phyloP scores from a whole-genome alignment of 2,797 vertebrate genomes.

The Anableps anableps region DNA sequence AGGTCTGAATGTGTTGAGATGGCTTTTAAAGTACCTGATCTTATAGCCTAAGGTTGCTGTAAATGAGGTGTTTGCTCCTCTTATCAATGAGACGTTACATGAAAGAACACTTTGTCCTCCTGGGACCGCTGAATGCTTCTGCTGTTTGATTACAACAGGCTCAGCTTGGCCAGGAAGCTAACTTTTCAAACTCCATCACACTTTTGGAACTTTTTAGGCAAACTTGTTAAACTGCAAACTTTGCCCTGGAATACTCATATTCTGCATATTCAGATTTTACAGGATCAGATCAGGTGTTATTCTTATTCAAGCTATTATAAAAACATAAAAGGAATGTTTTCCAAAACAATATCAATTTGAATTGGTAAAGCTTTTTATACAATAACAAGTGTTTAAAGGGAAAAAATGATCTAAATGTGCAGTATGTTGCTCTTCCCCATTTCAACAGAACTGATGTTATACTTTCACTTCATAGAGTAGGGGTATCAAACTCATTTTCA shows the following conservation, averaged over 20 bases:
- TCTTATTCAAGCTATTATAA: not conserved
- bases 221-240: not conserved
- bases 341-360: not conserved
- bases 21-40: slow-evolving; percentile 81
- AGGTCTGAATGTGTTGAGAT: slow-evolving; percentile 72
- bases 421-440: not conserved
- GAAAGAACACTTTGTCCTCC: slow-evolving; percentile 54
- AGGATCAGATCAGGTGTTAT: not conserved
- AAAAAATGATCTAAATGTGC: not conserved
- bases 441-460: not conserved
- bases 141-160: slow-evolving; percentile 46
- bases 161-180: slow-evolving; percentile 30
- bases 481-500: no score
- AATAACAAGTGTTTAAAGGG: no score
- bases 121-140: slow-evolving; percentile 36
- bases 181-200: slow-evolving; percentile 43
- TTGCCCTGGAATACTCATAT: not conserved
- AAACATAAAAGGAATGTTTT: not conserved
- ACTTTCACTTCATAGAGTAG: no score
- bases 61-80: slow-evolving; percentile 80
- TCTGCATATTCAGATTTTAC: not conserved
- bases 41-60: slow-evolving; percentile 76
- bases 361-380: no score
- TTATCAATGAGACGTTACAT: slow-evolving; percentile 82
- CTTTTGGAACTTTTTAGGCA: slow-evolving; percentile 1